A percentile compares a stretch with the other conserved stretches of the same genome.
Evolutionary conservation across 2,888 invertebrate genomes (phyloP).

Genomic region (Sminthurinus aureus): DNA sequence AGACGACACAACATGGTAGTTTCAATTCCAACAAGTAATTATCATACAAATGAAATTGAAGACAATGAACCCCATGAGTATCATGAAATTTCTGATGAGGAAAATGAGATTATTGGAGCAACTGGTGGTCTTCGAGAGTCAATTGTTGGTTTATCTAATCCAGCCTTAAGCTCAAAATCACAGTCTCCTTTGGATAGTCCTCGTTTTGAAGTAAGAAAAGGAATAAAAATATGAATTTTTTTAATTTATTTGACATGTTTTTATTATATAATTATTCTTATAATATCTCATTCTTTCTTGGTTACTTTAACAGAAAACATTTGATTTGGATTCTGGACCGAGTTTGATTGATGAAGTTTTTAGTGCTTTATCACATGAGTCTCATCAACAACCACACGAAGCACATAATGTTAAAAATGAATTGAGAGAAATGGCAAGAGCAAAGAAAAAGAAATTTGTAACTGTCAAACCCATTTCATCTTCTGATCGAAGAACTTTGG

Average conservation of each 20-base stretch:
- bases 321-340: slow-evolving; percentile 79
- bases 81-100: slow-evolving; percentile 84
- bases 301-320: slow-evolving; percentile 62
- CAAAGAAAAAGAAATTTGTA: slow-evolving; percentile 66
- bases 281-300: too few relatives aligned
- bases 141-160: slow-evolving; percentile 55
- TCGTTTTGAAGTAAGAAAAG: slow-evolving; percentile 63
- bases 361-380: slow-evolving; percentile 65
- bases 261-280: too few relatives aligned
- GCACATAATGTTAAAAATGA: slow-evolving; percentile 77
- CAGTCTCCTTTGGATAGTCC: slow-evolving; percentile 64
- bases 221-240: not conserved
- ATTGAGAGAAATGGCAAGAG: slow-evolving; percentile 69
- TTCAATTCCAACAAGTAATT: slow-evolving; percentile 35
- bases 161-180: slow-evolving; percentile 59
- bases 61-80: slow-evolving; percentile 73
- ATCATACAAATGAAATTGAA: too few relatives aligned
- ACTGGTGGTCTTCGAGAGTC: slow-evolving; percentile 39
- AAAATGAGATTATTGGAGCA: slow-evolving; percentile 64
- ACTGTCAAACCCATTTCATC: slow-evolving; percentile 87
- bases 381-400: slow-evolving; percentile 62
- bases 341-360: slow-evolving; percentile 91
- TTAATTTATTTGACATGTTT: not conserved
- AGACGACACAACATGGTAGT: slow-evolving; percentile 34
- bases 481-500: slow-evolving; percentile 88